phyloP scores from a whole-genome alignment of 2,797 vertebrate species.

The Manis javanica region DNA sequence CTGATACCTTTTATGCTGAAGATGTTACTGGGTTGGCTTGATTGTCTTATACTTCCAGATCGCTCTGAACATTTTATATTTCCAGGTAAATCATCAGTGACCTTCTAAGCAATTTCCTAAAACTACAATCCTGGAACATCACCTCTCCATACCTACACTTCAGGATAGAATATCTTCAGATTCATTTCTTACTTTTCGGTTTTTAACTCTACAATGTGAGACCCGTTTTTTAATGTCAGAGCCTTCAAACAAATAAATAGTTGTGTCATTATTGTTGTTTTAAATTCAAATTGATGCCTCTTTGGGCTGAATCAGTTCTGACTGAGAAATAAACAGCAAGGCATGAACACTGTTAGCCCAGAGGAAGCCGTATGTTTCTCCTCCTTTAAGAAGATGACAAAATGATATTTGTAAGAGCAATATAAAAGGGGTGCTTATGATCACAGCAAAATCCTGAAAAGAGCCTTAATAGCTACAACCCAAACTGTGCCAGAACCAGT shows the following conservation, averaged over 20 bases:
- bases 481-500: background rate
- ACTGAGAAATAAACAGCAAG: background rate
- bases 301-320: background rate
- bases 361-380: background rate
- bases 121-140: background rate
- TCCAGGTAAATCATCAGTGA: background rate
- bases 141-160: background rate
- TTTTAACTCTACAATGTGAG: background rate
- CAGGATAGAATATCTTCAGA: background rate
- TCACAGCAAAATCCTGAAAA: background rate
- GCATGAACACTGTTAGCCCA: background rate
- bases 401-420: background rate
- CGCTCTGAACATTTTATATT: background rate
- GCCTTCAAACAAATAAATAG: background rate
- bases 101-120: background rate
- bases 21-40: background rate
- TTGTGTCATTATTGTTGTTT: background rate
- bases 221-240: background rate
- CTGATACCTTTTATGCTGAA: background rate
- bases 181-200: background rate
- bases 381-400: background rate
- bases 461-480: background rate
- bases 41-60: background rate
- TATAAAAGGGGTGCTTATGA: background rate
- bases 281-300: background rate